Percentiles rank a stretch among this genome's conserved stretches.
Conservation (phyloP, 1,140 invertebrate genomes). For the Oreohelix idahoensis region DNA sequence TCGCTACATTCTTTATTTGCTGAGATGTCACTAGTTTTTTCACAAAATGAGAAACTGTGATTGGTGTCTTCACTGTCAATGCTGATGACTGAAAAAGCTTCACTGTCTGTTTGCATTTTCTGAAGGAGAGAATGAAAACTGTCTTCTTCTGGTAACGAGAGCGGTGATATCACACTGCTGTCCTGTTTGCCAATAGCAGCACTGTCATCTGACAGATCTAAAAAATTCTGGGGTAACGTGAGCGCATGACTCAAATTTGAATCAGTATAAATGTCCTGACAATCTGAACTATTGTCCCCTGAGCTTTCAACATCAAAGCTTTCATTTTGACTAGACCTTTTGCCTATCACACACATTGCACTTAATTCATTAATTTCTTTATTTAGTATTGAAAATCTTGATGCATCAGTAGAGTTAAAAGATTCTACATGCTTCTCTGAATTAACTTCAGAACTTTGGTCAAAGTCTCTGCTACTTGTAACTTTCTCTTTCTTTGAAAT, state of each 20-base stretch:
- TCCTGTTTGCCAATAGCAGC: constrained; percentile 40
- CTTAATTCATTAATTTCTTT: not conserved
- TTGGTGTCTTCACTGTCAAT: constrained; percentile 60
- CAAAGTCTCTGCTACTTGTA: too few relatives aligned
- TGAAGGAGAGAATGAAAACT: constrained; percentile 60
- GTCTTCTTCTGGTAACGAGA: constrained; percentile 38
- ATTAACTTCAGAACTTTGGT: not conserved
- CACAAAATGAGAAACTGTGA: constrained; percentile 55
- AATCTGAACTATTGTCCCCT: not conserved
- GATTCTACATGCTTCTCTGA: too few relatives aligned
- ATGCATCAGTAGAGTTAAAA: too few relatives aligned
- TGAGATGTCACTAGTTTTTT: constrained; percentile 55
- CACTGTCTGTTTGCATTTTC: constrained; percentile 54
- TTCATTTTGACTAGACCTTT: not conserved
- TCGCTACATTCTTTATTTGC: constrained; percentile 36
- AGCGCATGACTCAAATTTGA: not conserved
- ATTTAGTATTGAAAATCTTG: not conserved
- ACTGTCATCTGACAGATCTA: constrained; percentile 37
- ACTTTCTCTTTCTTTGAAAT: not conserved
- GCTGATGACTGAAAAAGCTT: constrained; percentile 68
- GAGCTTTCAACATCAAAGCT: not conserved
- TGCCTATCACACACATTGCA: not conserved
- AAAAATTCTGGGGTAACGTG: not conserved
- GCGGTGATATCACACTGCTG: constrained; percentile 18
- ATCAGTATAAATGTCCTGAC: not conserved